Evolutionary conservation across 1,140 invertebrate genomes (phyloP).

Genomic region (Scaptomyza graminum): DNA sequence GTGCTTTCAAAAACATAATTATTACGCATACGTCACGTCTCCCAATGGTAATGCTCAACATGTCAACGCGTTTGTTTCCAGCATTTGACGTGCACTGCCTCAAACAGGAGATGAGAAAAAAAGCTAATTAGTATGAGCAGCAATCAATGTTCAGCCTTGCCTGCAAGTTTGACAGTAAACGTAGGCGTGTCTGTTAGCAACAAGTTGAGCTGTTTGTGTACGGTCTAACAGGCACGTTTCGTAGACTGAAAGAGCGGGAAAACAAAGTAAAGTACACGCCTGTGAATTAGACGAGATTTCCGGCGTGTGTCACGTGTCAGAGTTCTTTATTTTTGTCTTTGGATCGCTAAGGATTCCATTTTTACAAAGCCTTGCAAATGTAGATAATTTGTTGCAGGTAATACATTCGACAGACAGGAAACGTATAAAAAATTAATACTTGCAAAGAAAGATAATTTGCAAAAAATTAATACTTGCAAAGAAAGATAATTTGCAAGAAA

Average conservation of each 20-base stretch:
- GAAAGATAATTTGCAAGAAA: constrained; percentile 19
- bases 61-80: constrained; percentile 21
- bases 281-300: constrained; percentile 63
- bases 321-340: constrained; percentile 25
- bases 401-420: too few species aligned
- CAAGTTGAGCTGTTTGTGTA: constrained; percentile 35
- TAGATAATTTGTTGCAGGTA: too few species aligned
- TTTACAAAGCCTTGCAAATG: not conserved
- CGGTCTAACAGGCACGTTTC: constrained; percentile 56
- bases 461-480: constrained; percentile 10
- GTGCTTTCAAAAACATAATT: constrained; percentile 42
- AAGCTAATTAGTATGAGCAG: constrained; percentile 64
- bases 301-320: constrained; percentile 56
- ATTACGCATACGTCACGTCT: constrained; percentile 64
- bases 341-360: constrained; percentile 20
- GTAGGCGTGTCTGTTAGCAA: constrained; percentile 14
- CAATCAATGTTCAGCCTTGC: constrained; percentile 46
- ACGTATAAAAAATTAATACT: too few species aligned
- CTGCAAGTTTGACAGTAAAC: not conserved
- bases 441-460: constrained; percentile 25
- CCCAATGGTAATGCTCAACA: constrained; percentile 6
- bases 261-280: constrained; percentile 26
- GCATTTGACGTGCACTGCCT: constrained; percentile 37
- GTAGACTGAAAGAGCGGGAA: constrained; percentile 4
- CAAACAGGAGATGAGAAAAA: constrained; percentile 23